Conservation (phyloP, 2,797 vertebrate genomes). For the Enteromius argenteus region DNA sequence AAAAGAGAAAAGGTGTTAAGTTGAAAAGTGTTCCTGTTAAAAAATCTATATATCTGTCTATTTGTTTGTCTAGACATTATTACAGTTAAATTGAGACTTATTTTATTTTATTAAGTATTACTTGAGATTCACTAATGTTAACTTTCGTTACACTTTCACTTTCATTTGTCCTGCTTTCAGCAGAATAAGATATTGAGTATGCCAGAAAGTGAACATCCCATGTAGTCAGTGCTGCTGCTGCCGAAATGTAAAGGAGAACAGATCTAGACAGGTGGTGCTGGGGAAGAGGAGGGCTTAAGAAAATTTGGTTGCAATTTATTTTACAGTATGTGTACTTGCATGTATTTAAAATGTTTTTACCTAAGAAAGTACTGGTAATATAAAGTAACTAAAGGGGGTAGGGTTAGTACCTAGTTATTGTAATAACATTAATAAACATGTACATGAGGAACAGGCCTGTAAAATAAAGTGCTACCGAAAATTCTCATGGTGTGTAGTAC, state of each 20-base stretch:
- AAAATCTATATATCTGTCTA: background rate
- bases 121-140: background rate
- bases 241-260: background rate
- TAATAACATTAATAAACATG: no score
- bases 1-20: background rate
- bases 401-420: no score
- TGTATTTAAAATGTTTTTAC: no score
- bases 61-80: background rate
- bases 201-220: background rate
- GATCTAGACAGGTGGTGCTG: slow-evolving; percentile 6
- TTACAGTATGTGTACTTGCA: no score
- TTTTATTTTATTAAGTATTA: background rate
- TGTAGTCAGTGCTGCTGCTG: background rate
- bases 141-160: background rate
- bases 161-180: background rate
- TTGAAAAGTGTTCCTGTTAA: background rate
- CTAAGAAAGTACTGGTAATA: no score
- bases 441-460: no score
- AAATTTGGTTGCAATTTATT: no score
- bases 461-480: no score
- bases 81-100: background rate
- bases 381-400: no score
- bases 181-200: background rate
- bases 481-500: background rate
- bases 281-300: background rate